Evolutionary conservation across 92 coral and sea anemone species (phyloP), one percentile per base, ranked within the genome.

Genomic region (Palythoa caribaeorum): DNA sequence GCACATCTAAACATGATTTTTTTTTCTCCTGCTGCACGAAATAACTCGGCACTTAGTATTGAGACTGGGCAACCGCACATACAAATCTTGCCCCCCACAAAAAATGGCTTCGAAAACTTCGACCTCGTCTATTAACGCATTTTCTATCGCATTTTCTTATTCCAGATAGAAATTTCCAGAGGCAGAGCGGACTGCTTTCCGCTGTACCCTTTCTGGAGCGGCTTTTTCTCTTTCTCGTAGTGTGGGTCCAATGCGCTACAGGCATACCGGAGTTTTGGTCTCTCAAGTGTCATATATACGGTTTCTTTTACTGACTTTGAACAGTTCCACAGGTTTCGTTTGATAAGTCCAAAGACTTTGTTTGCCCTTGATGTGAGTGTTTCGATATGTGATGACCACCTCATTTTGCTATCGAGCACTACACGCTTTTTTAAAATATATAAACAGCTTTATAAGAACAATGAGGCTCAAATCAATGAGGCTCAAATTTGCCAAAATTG

Each of bases 241-340:
- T 71, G 19, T 4, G 75, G 44, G 40, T 71, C 75, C 75, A 38
- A 20, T 71, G 75, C 44, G 15, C n/a, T 38, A 35, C 47, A 71
- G 50, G 76, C 76, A 71, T 28, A 71, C 44, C 35, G 76, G 5
- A 36, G n/a, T 21, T 36, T 71, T 14, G 76, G 52, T 28, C 76
- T 71, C 10, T 21, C 76, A 28, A 71, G 76, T 37, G 76, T 71
- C 47, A 10, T 35, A 47, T 71, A 71, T 10, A 13, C 76, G 1
- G 44, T 21, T 73, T 38, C 54, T 73, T 73, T 73, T 17, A 73
- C 21, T n/a, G 53, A 37, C 77, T 73, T 73, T 6, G 77, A 53
- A 17, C 77, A 73, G 77, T 39, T 38, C 53, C 54, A 39, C 21
- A 73, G 77, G 15, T 73, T 40, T 3, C 19, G 77, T 11, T 73